Conservation (phyloP, 2,888 invertebrate species). For the Ennomos erosarius region DNA sequence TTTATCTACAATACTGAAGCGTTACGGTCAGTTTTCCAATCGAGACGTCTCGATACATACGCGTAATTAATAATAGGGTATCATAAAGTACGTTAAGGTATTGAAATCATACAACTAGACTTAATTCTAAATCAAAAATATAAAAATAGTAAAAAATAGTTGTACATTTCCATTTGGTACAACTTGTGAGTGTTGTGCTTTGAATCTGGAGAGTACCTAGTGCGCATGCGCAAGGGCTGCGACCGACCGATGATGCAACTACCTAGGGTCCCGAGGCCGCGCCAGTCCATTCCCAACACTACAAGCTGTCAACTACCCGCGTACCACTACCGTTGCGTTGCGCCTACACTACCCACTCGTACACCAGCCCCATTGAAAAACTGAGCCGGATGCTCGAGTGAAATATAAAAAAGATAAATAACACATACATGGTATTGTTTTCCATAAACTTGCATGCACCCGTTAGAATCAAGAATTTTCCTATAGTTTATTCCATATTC, state of each 20-base stretch:
- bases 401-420: conserved; percentile 85
- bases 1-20: conserved; percentile 85
- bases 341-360: conserved; percentile 43
- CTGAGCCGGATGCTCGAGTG: conserved; percentile 76
- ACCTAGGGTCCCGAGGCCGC: conserved; percentile 13
- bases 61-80: conserved; percentile 75
- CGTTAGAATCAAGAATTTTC: conserved; percentile 83
- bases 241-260: conserved; percentile 8
- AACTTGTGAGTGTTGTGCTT: conserved; percentile 78
- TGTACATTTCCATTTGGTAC: conserved; percentile 76
- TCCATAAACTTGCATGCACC: conserved; percentile 84
- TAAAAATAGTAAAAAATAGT: conserved; percentile 85
- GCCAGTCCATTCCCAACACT: conserved; percentile 37
- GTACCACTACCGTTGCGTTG: conserved; percentile 14
- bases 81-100: conserved; percentile 76
- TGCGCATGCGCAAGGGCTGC: too few relatives aligned
- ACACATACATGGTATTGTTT: conserved; percentile 75
- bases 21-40: conserved; percentile 80
- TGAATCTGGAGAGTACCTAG: conserved; percentile 48
- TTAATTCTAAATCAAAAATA: conserved; percentile 84
- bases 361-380: conserved; percentile 73
- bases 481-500: conserved; percentile 79
- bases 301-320: conserved; percentile 52
- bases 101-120: conserved; percentile 82
- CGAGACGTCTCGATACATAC: conserved; percentile 68